phyloP scores from a whole-genome alignment of 2,797 vertebrate species.

The Jordanella pulchra region DNA sequence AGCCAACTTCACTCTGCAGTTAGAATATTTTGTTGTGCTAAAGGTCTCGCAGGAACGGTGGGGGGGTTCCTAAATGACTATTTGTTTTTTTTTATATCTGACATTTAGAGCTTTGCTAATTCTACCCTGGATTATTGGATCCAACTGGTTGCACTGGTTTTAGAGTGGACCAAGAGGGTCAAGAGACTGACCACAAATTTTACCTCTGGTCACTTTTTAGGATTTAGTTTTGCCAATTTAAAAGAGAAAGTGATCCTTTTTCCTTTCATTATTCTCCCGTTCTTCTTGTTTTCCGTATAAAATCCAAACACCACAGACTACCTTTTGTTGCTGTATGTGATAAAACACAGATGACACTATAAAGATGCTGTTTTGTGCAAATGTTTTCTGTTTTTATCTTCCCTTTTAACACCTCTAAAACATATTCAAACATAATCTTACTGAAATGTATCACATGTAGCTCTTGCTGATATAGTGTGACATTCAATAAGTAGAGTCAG shows the following conservation, averaged over 20 bases:
- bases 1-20: constrained; percentile 14
- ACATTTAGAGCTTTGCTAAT: too few species aligned
- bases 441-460: background rate
- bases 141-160: too few species aligned
- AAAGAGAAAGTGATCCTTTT: background rate
- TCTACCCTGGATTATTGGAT: too few species aligned
- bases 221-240: background rate
- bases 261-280: background rate
- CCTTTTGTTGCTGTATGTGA: too few species aligned
- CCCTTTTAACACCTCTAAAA: background rate
- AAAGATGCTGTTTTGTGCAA: background rate
- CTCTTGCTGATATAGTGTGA: constrained; percentile 11
- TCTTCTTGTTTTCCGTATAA: background rate
- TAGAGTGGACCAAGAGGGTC: too few species aligned
- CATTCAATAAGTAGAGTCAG: constrained; percentile 10
- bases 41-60: constrained; percentile 22
- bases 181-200: background rate
- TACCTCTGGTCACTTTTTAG: too few species aligned
- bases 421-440: background rate
- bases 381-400: background rate
- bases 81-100: background rate
- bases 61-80: background rate
- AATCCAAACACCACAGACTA: too few species aligned
- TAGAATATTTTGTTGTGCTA: constrained; percentile 7
- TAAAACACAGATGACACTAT: background rate